Evolutionary conservation across 1,140 invertebrate genomes (phyloP), one percentile per base, ranked within the genome.

Genomic region (Drosophila yakuba): DNA sequence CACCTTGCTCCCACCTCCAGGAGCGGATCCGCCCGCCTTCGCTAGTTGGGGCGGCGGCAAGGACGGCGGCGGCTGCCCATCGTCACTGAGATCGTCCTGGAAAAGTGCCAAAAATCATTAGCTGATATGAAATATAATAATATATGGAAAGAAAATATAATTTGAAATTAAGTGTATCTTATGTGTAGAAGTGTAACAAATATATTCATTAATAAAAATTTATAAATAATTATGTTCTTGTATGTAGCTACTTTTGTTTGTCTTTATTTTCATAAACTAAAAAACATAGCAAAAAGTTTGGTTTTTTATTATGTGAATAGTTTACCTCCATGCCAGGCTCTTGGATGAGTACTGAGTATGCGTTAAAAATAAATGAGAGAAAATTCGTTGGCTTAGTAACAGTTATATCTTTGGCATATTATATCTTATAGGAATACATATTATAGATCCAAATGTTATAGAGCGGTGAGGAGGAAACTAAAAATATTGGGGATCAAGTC

Each of bases 251-350:
- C 3, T 25, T 25, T 25, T 25, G 23, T 25, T 25, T 25, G 23
- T 4, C 23, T 25, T 4, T 3, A 6, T 28, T 28, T 28, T 28
- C 6, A 0, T 28, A 28, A 6, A 28, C 28, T 32, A 7, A 7
- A 1, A 6, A 7, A 32, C 3, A 41, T 15, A 43, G 10, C 15
- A 44, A 20, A 7, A 17, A 11, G 3, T 39, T 6, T 6, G 7
- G 0, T 32, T 10, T 15, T 32, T 17, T 14, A 12, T 4, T 11
- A 28, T n/a, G 14, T 44, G 6, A 10, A 45, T 74, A 50, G 57
- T 47, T 91, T 91, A 92, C 91, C 91, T 92, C 91, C 83, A 84
- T 76, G 62, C 88, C 91, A 82, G 91, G 91, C 77, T 92, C 91
- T 90, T 92, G 80, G 66, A 92, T 91, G 80, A 92, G 84, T 67